A percentile compares a stretch with the other conserved stretches of the same genome.
Conservation (phyloP, 2,888 invertebrate species). For the Laspeyria flexula region DNA sequence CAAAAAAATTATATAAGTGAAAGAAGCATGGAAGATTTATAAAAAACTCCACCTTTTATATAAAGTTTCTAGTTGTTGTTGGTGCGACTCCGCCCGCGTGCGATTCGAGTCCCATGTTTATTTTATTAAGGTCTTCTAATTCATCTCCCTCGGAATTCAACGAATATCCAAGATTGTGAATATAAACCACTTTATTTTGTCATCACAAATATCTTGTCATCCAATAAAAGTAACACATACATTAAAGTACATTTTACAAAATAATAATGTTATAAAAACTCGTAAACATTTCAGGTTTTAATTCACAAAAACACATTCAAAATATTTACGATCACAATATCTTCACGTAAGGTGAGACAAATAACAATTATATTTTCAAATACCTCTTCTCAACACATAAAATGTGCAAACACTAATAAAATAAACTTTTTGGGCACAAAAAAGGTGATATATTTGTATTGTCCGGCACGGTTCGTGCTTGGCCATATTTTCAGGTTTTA, state of each 20-base stretch:
- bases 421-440: conserved; percentile 2
- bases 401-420: conserved; percentile 8
- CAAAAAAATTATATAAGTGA: too few relatives aligned
- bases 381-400: conserved; percentile 17
- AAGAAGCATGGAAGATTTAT: too few relatives aligned
- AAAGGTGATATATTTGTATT: conserved; percentile 6
- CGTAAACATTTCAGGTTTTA: conserved; percentile 7
- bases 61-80: too few relatives aligned
- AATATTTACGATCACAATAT: conserved; percentile 28
- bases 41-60: too few relatives aligned
- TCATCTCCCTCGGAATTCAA: too few relatives aligned
- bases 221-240: too few relatives aligned
- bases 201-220: too few relatives aligned
- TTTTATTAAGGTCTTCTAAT: too few relatives aligned
- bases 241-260: not conserved
- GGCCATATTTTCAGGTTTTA: conserved; percentile 41
- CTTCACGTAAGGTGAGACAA: conserved; percentile 23
- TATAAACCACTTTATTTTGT: too few relatives aligned
- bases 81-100: too few relatives aligned
- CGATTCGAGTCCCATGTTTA: too few relatives aligned
- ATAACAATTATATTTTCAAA: conserved; percentile 22
- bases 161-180: too few relatives aligned
- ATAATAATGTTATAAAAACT: conserved; percentile 9
- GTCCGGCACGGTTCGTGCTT: conserved; percentile 23
- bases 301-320: conserved; percentile 27